Evolutionary conservation across 2,113 vertebrate species (phyloP), one percentile per base, ranked within the genome.

Genomic region (Echinops telfairi): DNA sequence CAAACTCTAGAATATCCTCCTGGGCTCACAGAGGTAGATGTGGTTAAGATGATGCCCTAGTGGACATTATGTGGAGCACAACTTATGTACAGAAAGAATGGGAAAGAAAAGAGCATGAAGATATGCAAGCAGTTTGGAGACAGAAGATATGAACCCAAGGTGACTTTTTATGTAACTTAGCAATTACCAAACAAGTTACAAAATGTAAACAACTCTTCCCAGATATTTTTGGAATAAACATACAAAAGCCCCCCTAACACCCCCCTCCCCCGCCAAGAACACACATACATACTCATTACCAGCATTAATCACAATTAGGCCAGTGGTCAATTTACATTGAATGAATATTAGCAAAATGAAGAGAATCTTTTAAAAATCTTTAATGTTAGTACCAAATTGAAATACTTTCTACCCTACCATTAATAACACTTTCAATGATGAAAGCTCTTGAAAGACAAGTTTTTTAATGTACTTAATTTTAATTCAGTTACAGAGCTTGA

Each of bases 401-500:
- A 77, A 2, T 22, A 25, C 53, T 93, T 94, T 68, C 33, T 81
- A 91, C 4, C 47, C 4, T 11, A 66, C 31, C 6, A 38, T 23
- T 66, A 83, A 83, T 77, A 36, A 4, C 33, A 60, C 8, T 60
- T 87, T 60, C 8, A 85, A 5, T n/a, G 25, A 33, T n/a, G 29
- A 57, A 27, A 1, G 0, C 71, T 60, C 22, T 36, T 86, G 85
- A 82, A 9, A 68, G 4, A 38, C 81, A 5, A 68, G 77, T 33
- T 64, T 75, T 80, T 79, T 71, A 15, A 25, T n/a, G 68, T 73
- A 88, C 73, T 90, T 75, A n/a, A 70, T 68, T 90, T 85, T 60
- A 93, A 89, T 78, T 79, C 73, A 79, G 60, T 80, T 80, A 80
- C 90, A 79, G 17, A 87, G 53, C 33, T 66, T 53, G 47, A 53